These are phyloP conservation scores for Phyllostomus hastatus DNA, from an alignment of 2,113 vertebrate genomes.

Conservation along the genomic window DNA sequence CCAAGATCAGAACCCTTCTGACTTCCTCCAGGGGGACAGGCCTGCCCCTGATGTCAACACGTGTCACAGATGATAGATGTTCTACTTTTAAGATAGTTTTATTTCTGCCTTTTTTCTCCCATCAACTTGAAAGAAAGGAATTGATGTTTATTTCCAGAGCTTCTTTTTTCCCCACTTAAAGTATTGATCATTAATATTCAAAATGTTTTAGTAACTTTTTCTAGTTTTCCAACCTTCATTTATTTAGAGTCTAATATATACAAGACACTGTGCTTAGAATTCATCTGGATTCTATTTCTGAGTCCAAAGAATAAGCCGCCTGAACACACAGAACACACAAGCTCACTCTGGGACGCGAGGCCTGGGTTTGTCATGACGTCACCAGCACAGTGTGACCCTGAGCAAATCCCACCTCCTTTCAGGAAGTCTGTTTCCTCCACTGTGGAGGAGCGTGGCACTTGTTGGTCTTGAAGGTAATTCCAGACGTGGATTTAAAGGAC, in stretches of 20 bases:
- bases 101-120: not conserved
- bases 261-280: not conserved
- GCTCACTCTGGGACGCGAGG: not conserved
- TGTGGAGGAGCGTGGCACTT: not conserved
- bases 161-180: not conserved
- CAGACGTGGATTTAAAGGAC: not conserved
- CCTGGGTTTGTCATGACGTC: not conserved
- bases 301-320: not conserved
- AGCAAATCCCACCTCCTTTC: not conserved
- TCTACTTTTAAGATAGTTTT: not conserved
- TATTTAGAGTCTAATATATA: not conserved
- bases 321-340: not conserved
- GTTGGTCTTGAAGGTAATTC: not conserved
- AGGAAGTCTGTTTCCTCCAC: not conserved
- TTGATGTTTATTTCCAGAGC: not conserved
- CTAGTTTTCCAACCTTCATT: not conserved
- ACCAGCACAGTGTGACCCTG: not conserved
- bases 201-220: not conserved
- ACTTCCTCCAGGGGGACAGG: not conserved
- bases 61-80: not conserved
- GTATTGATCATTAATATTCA: not conserved
- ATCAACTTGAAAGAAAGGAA: not conserved
- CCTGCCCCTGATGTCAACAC: rapidly evolving
- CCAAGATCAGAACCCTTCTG: not conserved
- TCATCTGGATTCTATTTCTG: not conserved